Conservation (phyloP, 2,888 invertebrate species). For the Leucoptera coffeella region DNA sequence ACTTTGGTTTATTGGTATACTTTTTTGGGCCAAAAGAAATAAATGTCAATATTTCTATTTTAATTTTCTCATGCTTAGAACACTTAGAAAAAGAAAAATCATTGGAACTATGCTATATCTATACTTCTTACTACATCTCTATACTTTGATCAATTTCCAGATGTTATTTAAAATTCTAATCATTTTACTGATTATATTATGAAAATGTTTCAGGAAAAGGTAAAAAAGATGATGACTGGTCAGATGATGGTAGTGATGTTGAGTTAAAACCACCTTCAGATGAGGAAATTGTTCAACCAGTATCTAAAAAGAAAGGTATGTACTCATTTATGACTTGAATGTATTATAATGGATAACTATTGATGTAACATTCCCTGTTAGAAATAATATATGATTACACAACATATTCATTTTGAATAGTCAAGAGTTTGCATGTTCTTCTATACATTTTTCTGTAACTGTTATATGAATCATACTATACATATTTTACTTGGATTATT, state of each 20-base stretch:
- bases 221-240: conserved; percentile 51
- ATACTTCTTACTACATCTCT: neutral
- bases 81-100: neutral
- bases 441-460: too few relatives aligned
- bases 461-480: too few relatives aligned
- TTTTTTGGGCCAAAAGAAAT: too few relatives aligned
- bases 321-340: too few relatives aligned
- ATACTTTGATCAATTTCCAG: neutral
- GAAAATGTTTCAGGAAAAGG: conserved; percentile 40
- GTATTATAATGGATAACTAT: too few relatives aligned
- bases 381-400: neutral
- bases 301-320: conserved; percentile 5
- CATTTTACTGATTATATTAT: too few relatives aligned
- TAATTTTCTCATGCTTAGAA: neutral
- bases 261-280: conserved; percentile 34
- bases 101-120: conserved; percentile 2
- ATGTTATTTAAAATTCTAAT: neutral
- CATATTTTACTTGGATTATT: too few relatives aligned
- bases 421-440: too few relatives aligned
- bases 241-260: conserved; percentile 43
- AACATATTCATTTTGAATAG: too few relatives aligned
- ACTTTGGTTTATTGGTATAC: too few relatives aligned
- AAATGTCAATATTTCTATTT: neutral
- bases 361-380: neutral
- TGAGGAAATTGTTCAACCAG: conserved; percentile 30